Evolutionary conservation across 2,888 invertebrate species (phyloP).

Genomic region (Harpalus rubripes): DNA sequence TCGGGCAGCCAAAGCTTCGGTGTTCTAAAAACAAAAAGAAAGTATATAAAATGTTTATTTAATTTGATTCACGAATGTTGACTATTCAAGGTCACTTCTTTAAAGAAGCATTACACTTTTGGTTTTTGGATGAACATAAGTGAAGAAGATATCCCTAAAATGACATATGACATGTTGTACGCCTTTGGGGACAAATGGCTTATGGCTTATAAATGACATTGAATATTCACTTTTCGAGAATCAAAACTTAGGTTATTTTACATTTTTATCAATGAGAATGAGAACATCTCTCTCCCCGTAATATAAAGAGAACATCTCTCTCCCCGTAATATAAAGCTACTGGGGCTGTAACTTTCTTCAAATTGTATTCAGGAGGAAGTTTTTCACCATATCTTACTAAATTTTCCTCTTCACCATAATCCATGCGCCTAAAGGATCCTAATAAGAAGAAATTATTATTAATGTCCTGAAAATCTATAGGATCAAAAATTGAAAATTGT

Average conservation of each 20-base stretch:
- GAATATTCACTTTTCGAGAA: too few species aligned
- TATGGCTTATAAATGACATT: too few species aligned
- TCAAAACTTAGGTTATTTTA: slow-evolving; percentile 70
- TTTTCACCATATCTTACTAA: slow-evolving; percentile 70
- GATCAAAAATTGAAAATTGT: too few species aligned
- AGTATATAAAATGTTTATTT: background rate
- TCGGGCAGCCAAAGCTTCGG: slow-evolving; percentile 79
- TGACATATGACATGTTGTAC: too few species aligned
- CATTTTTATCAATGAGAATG: slow-evolving; percentile 78
- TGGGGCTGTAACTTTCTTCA: slow-evolving; percentile 77
- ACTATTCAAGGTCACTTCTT: too few species aligned
- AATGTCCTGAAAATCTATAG: too few species aligned
- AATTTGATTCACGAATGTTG: too few species aligned
- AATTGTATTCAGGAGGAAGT: slow-evolving; percentile 75
- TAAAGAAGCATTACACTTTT: too few species aligned
- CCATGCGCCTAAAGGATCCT: slow-evolving; percentile 41
- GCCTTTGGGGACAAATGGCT: too few species aligned
- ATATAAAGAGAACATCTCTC: slow-evolving; percentile 79
- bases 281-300: slow-evolving; percentile 79
- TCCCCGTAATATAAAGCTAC: slow-evolving; percentile 79
- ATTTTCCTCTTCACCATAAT: slow-evolving; percentile 53
- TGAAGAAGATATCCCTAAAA: too few species aligned
- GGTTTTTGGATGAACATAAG: too few species aligned
- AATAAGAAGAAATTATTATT: slow-evolving; percentile 13
- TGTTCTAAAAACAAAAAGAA: slow-evolving; percentile 77